A percentile compares a stretch with the other conserved stretches of the same genome.
phyloP scores from a whole-genome alignment of 2,113 vertebrate species.

The Hemibagrus wyckioides region DNA sequence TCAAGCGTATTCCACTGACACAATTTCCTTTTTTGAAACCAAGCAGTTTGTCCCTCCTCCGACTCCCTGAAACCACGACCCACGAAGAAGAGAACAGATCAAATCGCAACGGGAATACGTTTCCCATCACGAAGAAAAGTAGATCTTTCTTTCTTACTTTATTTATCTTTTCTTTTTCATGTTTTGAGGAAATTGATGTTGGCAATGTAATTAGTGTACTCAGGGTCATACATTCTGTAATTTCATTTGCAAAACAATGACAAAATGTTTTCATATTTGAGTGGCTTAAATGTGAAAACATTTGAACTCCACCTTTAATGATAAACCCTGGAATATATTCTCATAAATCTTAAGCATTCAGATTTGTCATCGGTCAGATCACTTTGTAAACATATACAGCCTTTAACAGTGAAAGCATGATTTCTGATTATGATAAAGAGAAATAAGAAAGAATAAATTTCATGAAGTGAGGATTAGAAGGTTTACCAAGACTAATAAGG shows the following conservation, averaged over 20 bases:
- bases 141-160: background rate
- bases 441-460: conserved; percentile 10
- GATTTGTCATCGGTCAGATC: too few species aligned
- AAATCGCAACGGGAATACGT: background rate
- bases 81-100: background rate
- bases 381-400: background rate
- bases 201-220: background rate
- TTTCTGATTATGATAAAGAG: background rate
- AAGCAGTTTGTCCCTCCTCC: background rate
- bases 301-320: background rate
- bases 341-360: too few species aligned
- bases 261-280: too few species aligned
- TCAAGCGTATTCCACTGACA: background rate
- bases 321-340: background rate
- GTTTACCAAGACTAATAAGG: conserved; percentile 97
- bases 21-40: background rate
- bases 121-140: background rate
- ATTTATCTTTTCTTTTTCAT: background rate
- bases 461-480: conserved; percentile 9
- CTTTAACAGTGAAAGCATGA: background rate
- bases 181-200: background rate
- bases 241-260: background rate
- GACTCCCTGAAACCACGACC: background rate
- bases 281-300: background rate
- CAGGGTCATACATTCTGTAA: background rate